A percentile compares a stretch with the other conserved stretches of the same genome.
Conservation (phyloP, 2,888 invertebrate genomes). For the Asteroscopus sphinx region DNA sequence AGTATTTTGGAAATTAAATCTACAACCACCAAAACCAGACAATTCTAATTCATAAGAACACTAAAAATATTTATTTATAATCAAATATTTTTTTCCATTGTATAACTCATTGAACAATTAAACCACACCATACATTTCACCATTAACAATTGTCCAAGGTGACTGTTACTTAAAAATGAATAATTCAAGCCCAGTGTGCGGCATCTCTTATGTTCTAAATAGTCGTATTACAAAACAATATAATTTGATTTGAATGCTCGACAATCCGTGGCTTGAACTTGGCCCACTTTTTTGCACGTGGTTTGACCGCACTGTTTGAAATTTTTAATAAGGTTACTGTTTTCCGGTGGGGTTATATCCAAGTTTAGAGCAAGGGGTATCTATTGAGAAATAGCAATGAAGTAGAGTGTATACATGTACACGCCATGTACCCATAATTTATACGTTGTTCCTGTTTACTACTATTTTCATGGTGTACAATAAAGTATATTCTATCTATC, state of each 20-base stretch:
- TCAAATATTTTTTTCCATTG: neutral
- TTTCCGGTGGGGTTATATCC: conserved; percentile 13
- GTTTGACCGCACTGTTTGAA: conserved; percentile 15
- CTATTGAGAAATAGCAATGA: too few species aligned
- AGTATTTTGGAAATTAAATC: too few species aligned
- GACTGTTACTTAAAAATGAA: conserved; percentile 47
- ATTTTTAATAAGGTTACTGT: conserved; percentile 25
- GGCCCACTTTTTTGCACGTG: conserved; percentile 40
- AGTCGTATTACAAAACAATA: conserved; percentile 49
- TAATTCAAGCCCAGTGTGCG: conserved; percentile 40
- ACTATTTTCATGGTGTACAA: too few species aligned
- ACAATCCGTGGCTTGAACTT: conserved; percentile 48
- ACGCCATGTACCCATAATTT: too few species aligned
- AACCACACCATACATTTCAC: conserved; percentile 42
- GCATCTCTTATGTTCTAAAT: conserved; percentile 48
- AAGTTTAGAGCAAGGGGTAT: neutral
- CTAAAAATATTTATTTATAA: too few species aligned
- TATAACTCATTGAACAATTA: conserved; percentile 21
- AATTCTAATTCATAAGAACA: too few species aligned
- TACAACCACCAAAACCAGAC: too few species aligned
- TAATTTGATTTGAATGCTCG: conserved; percentile 50
- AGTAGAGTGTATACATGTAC: too few species aligned
- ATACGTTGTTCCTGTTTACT: too few species aligned
- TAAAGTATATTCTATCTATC: too few species aligned
- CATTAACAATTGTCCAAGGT: conserved; percentile 38